Base-by-base conservation (phyloP, 2,888 invertebrate species). In the Pheosia gnoma region DNA sequence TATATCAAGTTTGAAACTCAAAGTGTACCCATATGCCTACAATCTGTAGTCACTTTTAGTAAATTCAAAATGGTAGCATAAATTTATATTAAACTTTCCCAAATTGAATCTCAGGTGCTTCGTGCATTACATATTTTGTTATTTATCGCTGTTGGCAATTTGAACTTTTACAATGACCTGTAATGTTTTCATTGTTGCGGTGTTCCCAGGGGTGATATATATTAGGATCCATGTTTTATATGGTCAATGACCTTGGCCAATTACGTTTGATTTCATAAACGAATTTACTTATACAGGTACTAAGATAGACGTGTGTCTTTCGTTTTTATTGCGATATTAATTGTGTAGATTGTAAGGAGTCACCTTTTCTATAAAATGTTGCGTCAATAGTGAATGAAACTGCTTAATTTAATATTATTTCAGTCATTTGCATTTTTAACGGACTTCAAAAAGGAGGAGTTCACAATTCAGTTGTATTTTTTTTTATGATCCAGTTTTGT, bases 141-240 rank as follows among this genome's bases (percentile, higher is more conserved):
- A 51, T 51, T 51, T 51, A 53, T 53, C 10, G 53, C 38, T 53
- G 36, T 2, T 10, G 37, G 53, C 37, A 53, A 53, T 53, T 53
- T 37, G 13, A 51, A 37, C 37, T 53, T 53, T 53, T 11, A 11
- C 53, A 53, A 37, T 53, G 25, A 51, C 9, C 53, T 53, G 37
- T 53, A 11, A 37, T 5, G 11, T 53, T 7, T 53, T 5, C 25
- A 51, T 25, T 51, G 51, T 51, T 51, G 51, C 13, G 37, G 53
- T 25, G n/a, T 37, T 53, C 53, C 53, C 53, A 10, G 9, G 37
- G 37, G 36, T 53, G 53, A 53, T 11, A 53, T 11, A 53, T 53
- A 37, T 37, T 53, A 11, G 53, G 53, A 37, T 37, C 54, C 57
- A 11, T 47, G 47, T n/a, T 47, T 47, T 47, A 47, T 45, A 43